Base-by-base conservation (phyloP, 2,888 invertebrate species). In the Epirrhoe alternata region DNA sequence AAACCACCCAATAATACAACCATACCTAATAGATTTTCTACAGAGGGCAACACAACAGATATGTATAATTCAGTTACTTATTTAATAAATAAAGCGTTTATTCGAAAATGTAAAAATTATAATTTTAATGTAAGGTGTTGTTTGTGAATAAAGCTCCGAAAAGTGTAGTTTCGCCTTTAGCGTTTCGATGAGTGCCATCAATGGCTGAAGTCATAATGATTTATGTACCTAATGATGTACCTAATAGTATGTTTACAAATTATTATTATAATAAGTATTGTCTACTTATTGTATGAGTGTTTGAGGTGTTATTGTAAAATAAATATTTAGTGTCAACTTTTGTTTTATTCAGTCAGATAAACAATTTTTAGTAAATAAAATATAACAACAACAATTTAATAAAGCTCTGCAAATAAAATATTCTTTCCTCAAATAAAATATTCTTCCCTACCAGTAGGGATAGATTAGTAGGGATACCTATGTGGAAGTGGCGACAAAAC, bases 281-380 rank as follows among this genome's bases (percentile, higher is more conserved):
- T 81, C 80, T 85, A 89, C 87, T 86, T 89, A 88, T 84, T 86
- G 87, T 86, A 85, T 83, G 87, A 77, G 82, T 82, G 88, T 81
- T 81, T 85, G 83, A 85, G 80, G 80, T 85, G 85, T 87, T 86
- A 82, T 77, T 86, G 82, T 86, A 82, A 83, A 81, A 90, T 88
- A 87, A 90, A 89, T 86, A 84, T 88, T 86, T 85, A 85, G 80
- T 83, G 79, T 84, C 74, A 61, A 33, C 61, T 6, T 38, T 72
- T 72, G 56, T 72, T 70, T 68, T 31, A 68, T 42, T 33, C 7
- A 7, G 33, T 31, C 6, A 5, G 31, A 31, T 31, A 31, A 31
- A 31, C 3, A 31, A 6, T 3, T 6, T 31, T 31, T 31, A 31
- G 3, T 31, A n/a, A n/a, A n/a, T n/a, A n/a, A n/a, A n/a, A n/a